Base-by-base conservation (phyloP, 2,797 vertebrate species). In the Tokudaia tokunoshimensis region DNA sequence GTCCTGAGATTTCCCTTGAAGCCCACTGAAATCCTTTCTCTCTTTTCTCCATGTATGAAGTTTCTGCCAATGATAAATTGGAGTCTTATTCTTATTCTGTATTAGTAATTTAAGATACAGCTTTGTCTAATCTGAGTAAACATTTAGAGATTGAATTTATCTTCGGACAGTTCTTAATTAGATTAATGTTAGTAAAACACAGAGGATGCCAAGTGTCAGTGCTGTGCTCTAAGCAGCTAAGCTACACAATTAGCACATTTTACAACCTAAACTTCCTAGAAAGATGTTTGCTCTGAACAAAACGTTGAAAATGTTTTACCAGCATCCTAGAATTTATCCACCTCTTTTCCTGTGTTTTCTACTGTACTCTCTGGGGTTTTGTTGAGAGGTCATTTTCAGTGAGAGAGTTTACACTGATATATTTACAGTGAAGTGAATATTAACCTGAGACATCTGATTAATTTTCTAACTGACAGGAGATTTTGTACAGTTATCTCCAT, bases 121-220 rank as follows among this genome's bases (percentile, higher is more conserved):
- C 15, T 75, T 37, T 83, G 31, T 50, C 31, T 95, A 94, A 95
- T 31, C 41, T 72, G 88, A 82, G 22, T 78, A 96, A 96, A 96
- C 41, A 96, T 82, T 96, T 96, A 57, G 76, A 90, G 61, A 92
- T n/a, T 41, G 80, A 92, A 90, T 14, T 89, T 89, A 93, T 94
- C 79, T 92, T 75, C 29, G 94, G 81, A 93, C 59, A 88, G 44
- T 84, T 92, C 78, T 92, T 88, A 93, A 97, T 63, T 74, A 93
- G 26, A 90, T 83, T 85, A 90, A 91, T 96, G 75, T 95, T 95
- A 75, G 65, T 61, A 31, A 94, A 91, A 41, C 67, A 67, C 19
- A 57, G 13, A 59, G 63, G 86, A 22, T 84, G 10, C 65, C 82
- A 88, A 79, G n/a, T 70, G 29, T 65, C 82, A 34, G 15, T 29